Evolutionary conservation across 1,140 invertebrate species (phyloP).

Genomic region (Bombus turneri): DNA sequence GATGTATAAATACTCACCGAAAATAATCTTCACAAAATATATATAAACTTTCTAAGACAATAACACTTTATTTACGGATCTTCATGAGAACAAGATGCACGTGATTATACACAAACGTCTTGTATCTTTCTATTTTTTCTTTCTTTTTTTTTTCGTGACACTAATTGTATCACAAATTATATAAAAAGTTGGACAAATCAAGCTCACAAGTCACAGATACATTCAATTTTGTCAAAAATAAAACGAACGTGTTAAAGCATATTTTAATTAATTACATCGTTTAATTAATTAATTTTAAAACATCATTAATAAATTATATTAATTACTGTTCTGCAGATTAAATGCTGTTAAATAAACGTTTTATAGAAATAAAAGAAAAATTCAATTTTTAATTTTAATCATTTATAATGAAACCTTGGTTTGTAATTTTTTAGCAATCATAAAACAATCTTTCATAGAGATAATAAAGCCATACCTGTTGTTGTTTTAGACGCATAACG

Average conservation of each 20-base stretch:
- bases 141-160: slow-evolving; percentile 13
- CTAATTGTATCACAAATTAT: slow-evolving; percentile 15
- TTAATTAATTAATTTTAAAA: not conserved
- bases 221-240: slow-evolving; percentile 46
- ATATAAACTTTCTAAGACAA: slow-evolving; percentile 39
- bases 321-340: not conserved
- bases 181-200: slow-evolving; percentile 26
- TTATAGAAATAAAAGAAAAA: not conserved
- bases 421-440: not conserved
- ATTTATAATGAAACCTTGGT: not conserved
- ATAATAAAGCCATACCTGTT: slow-evolving; percentile 24
- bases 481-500: slow-evolving; percentile 5
- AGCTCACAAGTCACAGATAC: slow-evolving; percentile 25
- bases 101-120: slow-evolving; percentile 46
- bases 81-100: slow-evolving; percentile 39
- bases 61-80: slow-evolving; percentile 42
- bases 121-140: slow-evolving; percentile 16
- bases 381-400: not conserved
- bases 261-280: slow-evolving; percentile 16
- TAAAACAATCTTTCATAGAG: slow-evolving; percentile 5
- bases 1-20: slow-evolving; percentile 49
- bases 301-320: slow-evolving; percentile 2
- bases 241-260: slow-evolving; percentile 18
- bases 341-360: slow-evolving; percentile 17
- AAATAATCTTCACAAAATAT: slow-evolving; percentile 44